phyloP scores from a whole-genome alignment of 2,113 vertebrate genomes.

The Glaucidium brasilianum region DNA sequence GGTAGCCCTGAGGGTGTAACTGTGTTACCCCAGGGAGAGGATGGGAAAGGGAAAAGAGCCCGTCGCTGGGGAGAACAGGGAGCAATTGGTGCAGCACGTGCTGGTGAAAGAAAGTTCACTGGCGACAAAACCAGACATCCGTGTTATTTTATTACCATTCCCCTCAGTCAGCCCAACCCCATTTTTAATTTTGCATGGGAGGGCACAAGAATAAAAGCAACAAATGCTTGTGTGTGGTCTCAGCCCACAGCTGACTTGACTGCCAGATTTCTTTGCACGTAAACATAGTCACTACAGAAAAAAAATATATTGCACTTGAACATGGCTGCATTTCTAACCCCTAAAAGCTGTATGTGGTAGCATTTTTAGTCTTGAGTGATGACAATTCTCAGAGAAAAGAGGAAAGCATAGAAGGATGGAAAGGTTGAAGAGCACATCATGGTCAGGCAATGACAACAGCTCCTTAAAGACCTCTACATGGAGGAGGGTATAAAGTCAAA shows the following conservation, averaged over 20 bases:
- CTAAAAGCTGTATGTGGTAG: background rate
- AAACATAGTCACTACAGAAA: background rate
- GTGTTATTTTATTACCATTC: background rate
- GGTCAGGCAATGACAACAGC: background rate
- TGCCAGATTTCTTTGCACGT: background rate
- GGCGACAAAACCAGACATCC: background rate
- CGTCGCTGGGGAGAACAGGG: background rate
- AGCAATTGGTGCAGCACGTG: background rate
- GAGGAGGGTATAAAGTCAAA: background rate
- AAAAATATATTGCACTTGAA: background rate
- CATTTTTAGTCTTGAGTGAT: background rate
- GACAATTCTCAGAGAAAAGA: background rate
- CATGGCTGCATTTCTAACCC: background rate
- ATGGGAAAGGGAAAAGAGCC: background rate
- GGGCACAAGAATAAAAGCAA: background rate
- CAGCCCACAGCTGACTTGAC: background rate
- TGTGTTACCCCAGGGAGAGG: background rate
- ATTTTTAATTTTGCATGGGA: background rate
- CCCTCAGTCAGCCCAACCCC: background rate
- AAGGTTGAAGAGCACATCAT: background rate
- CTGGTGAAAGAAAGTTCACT: background rate
- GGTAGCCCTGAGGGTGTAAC: too few species aligned
- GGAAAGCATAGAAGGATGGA: background rate
- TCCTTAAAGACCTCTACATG: background rate
- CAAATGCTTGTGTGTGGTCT: background rate